Percentiles rank a stretch among this genome's conserved stretches.
Conservation (phyloP, 1,140 invertebrate species). For the Rhopalosiphum maidis region DNA sequence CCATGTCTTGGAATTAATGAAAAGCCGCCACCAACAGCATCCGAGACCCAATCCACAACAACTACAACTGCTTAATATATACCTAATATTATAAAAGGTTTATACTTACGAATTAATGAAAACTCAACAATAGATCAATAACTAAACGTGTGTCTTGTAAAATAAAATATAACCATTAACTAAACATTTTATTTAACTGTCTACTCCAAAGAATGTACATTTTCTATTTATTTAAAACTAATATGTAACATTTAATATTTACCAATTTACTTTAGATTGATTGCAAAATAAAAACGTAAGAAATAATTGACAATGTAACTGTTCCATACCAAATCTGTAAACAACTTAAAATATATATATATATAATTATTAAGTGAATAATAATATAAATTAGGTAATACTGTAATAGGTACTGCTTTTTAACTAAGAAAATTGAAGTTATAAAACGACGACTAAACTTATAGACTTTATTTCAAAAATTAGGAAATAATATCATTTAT, state of each 20-base stretch:
- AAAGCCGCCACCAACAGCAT: constrained; percentile 62
- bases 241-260: neutral
- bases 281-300: neutral
- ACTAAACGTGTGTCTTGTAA: neutral
- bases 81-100: neutral
- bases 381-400: neutral
- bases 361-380: neutral
- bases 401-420: neutral
- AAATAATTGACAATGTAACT: neutral
- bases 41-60: constrained; percentile 64
- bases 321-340: neutral
- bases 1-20: constrained; percentile 73
- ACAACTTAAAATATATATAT: neutral
- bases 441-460: neutral
- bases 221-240: neutral
- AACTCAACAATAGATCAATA: constrained; percentile 14
- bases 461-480: neutral
- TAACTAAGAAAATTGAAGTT: neutral
- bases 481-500: neutral
- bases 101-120: neutral
- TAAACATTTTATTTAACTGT: neutral
- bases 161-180: neutral
- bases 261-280: neutral
- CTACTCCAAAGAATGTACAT: neutral
- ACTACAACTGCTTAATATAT: constrained; percentile 59